A percentile compares a stretch with the other conserved stretches of the same genome.
Evolutionary conservation across 1,140 invertebrate genomes (phyloP).

Genomic region (Chionoecetes opilio): DNA sequence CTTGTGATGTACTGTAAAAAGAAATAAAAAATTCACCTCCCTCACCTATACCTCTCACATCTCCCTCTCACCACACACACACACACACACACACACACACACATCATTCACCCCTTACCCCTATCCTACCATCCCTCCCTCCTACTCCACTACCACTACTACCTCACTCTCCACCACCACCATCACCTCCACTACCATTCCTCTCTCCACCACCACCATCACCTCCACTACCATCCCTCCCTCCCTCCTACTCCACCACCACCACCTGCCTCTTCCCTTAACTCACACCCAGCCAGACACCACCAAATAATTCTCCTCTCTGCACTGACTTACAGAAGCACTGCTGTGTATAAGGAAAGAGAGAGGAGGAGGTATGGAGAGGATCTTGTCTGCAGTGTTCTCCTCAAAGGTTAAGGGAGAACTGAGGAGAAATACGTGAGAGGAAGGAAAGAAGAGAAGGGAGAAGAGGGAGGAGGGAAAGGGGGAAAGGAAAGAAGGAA

Average conservation of each 20-base stretch:
- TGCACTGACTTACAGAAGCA: no score
- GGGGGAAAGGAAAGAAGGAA: not conserved
- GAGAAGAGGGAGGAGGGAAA: not conserved
- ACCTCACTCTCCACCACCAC: no score
- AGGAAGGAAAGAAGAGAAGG: not conserved
- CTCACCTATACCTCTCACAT: no score
- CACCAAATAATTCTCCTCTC: no score
- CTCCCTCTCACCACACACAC: no score
- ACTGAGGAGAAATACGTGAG: not conserved
- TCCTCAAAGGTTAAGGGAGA: not conserved
- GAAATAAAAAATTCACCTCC: no score
- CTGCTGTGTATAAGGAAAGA: not conserved
- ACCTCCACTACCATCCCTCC: not conserved
- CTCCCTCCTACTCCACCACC: not conserved
- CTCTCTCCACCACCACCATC: not conserved
- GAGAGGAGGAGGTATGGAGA: slow-evolving; percentile 32
- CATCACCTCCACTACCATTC: no score
- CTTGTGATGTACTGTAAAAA: no score
- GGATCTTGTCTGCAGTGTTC: not conserved
- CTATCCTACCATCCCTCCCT: no score
- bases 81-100: no score
- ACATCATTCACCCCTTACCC: no score
- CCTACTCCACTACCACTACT: no score
- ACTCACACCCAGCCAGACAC: not conserved
- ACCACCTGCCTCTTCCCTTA: not conserved